Evolutionary conservation across 2,113 vertebrate genomes (phyloP), one percentile per base, ranked within the genome.

Genomic region (Vombatus ursinus): DNA sequence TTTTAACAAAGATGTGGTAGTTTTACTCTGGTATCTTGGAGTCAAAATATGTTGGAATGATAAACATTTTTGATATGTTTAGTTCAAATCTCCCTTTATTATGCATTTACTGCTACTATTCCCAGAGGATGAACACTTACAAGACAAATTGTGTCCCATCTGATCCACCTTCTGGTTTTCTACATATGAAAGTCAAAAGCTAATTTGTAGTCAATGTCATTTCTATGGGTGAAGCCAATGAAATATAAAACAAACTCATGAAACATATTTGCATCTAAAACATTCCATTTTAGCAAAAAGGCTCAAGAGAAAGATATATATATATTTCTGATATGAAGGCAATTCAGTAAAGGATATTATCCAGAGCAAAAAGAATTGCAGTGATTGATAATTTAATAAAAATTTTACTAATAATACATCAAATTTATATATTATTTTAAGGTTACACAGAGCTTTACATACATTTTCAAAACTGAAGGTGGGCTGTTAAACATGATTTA

Each of bases 181-280:
- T 68, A 92, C 37, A 61, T n/a, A 89, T 92, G 50, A 93, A 96
- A 94, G 24, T 5, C 49, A 93, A 77, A 94, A 57, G 16, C 52
- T 84, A 57, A 93, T 92, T 44, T 53, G 47, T 54, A 51, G 28
- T 93, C 50, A 91, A 47, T 47, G 61, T 50, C 26, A 90, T 90
- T 93, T 77, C 92, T 0, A 8, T 8, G 28, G 93, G 54, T 90
- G 57, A 94, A 48, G 0, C 51, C 68, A 92, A 89, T 12, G 95
- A 92, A 93, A 48, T n/a, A 48, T 19, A 54, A 90, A 44, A 92
- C 16, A 90, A 92, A 77, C 44, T 92, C 11, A 44, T 47, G 77
- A 89, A 96, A 23, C 51, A 47, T 22, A 53, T 52, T 93, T 49
- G 3, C 89, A 19, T 14, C 1, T 89, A 52, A 93, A 96, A 91